Conservation (phyloP, 2,888 invertebrate genomes). For the Uloborus plumipes region DNA sequence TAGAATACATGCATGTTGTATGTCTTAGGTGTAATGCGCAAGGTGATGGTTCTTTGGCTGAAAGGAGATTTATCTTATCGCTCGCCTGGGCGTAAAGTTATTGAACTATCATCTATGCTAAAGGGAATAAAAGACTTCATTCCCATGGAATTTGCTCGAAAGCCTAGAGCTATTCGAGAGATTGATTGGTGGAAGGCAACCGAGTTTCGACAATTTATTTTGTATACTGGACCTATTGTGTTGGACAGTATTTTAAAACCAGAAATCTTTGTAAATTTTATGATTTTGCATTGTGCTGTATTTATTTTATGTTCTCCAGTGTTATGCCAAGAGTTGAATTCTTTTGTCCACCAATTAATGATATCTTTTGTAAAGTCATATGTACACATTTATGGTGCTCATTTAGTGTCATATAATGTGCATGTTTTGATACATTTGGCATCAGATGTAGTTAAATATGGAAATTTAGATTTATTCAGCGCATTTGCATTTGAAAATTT, state of each 20-base stretch:
- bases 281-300: background rate
- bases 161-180: background rate
- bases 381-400: background rate
- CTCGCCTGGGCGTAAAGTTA: background rate
- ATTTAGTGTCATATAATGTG: background rate
- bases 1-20: too few relatives aligned
- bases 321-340: background rate
- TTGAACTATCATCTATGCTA: background rate
- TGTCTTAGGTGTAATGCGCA: too few relatives aligned
- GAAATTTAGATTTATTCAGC: background rate
- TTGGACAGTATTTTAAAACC: background rate
- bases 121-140: background rate
- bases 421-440: background rate
- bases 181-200: background rate
- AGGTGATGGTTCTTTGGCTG: too few relatives aligned
- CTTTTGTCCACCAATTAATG: background rate
- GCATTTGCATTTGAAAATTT: background rate
- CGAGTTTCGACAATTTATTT: background rate
- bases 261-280: background rate
- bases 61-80: background rate
- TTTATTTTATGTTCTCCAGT: background rate
- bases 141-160: background rate
- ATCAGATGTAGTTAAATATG: background rate
- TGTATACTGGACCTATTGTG: background rate
- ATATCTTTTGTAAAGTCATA: background rate